phyloP scores from a whole-genome alignment of 2,113 vertebrate species.

The Lepisosteus oculatus region DNA sequence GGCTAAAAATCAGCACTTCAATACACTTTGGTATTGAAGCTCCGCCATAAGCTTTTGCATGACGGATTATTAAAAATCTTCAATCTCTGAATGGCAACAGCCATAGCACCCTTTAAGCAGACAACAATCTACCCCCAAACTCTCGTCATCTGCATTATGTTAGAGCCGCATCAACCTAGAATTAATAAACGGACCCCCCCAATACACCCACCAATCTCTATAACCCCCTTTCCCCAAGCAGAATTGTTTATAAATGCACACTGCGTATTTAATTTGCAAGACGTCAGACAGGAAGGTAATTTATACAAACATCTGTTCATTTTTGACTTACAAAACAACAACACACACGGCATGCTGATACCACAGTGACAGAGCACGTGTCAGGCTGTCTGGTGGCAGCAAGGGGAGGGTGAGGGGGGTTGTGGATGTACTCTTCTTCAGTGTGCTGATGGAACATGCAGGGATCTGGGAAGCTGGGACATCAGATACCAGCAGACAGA shows the following conservation, averaged over 20 bases:
- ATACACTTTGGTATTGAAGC: background rate
- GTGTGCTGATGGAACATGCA: no score
- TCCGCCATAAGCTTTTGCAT: background rate
- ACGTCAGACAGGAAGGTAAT: constrained; percentile 86
- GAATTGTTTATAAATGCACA: constrained; percentile 85
- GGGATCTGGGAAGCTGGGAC: no score
- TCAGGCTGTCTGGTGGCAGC: constrained; percentile 22
- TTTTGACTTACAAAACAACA: constrained; percentile 85
- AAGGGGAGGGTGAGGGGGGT: no score
- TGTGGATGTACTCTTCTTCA: no score
- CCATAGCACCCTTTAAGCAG: no score
- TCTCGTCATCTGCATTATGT: constrained; percentile 9
- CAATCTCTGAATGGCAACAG: no score
- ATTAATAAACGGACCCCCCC: constrained; percentile 8
- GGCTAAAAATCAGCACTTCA: background rate
- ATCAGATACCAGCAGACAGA: no score
- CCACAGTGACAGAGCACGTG: constrained; percentile 31
- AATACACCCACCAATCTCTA: constrained; percentile 26
- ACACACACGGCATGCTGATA: constrained; percentile 63
- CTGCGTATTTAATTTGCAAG: constrained; percentile 90
- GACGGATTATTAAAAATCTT: no score
- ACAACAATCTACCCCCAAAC: background rate
- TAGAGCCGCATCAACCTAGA: constrained; percentile 1
- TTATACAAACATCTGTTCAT: constrained; percentile 95
- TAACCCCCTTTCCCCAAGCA: constrained; percentile 37